Evolutionary conservation across 2,888 invertebrate species (phyloP).

Genomic region (Danaus chrysippus): DNA sequence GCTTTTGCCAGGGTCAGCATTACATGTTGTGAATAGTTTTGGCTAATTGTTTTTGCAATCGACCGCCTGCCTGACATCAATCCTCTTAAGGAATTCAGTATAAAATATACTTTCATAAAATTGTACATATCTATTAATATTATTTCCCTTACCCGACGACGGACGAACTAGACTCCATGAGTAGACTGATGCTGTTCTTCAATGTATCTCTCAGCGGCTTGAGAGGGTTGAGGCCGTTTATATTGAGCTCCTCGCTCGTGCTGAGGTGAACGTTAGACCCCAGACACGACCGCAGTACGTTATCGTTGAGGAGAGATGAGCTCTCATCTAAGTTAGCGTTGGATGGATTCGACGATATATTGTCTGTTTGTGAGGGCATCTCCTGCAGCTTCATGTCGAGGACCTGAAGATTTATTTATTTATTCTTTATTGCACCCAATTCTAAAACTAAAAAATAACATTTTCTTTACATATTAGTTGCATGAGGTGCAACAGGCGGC

Average conservation of each 20-base stretch:
- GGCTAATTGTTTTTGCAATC: too few relatives aligned
- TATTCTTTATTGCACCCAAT: too few relatives aligned
- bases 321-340: slow-evolving; percentile 39
- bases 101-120: too few relatives aligned
- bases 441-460: too few relatives aligned
- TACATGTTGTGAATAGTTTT: too few relatives aligned
- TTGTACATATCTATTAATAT: not conserved
- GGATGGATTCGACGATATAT: slow-evolving; percentile 39
- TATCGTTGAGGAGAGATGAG: slow-evolving; percentile 53
- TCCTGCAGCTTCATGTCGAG: slow-evolving; percentile 67
- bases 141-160: slow-evolving; percentile 44
- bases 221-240: slow-evolving; percentile 60
- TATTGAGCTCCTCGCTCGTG: slow-evolving; percentile 62
- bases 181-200: slow-evolving; percentile 67
- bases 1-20: too few relatives aligned
- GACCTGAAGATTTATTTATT: slow-evolving; percentile 46
- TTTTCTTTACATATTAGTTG: too few relatives aligned
- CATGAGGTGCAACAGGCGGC: too few relatives aligned
- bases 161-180: slow-evolving; percentile 62
- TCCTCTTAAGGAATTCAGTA: too few relatives aligned
- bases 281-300: slow-evolving; percentile 53
- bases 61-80: too few relatives aligned
- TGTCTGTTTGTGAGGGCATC: slow-evolving; percentile 53
- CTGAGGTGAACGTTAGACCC: slow-evolving; percentile 65
- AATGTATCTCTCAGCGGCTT: slow-evolving; percentile 65